Evolutionary conservation across 2,888 invertebrate species (phyloP).

Genomic region (Cylloceria caligata): DNA sequence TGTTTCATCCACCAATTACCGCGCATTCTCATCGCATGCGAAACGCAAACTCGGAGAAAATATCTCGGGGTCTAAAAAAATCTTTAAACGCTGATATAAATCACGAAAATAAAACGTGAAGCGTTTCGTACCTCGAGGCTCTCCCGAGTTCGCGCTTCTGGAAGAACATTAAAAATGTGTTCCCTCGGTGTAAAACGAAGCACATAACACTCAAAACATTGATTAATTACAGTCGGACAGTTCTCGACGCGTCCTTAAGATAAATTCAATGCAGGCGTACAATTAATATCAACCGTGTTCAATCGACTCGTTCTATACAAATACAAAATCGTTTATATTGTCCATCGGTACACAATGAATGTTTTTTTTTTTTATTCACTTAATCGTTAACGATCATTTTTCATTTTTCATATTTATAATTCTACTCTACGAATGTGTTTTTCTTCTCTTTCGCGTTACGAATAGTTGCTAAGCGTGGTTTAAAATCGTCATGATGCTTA

Average conservation of each 20-base stretch:
- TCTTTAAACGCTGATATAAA: not conserved
- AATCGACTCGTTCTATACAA: slow-evolving; percentile 77
- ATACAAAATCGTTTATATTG: slow-evolving; percentile 83
- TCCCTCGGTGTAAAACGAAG: slow-evolving; percentile 65
- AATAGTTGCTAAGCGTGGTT: slow-evolving; percentile 63
- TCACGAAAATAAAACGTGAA: not conserved
- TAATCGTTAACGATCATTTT: slow-evolving; percentile 58
- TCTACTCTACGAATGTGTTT: slow-evolving; percentile 74
- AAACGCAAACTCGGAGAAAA: slow-evolving; percentile 43
- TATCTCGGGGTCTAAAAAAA: not conserved
- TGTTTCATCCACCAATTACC: slow-evolving; percentile 49
- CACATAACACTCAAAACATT: slow-evolving; percentile 57
- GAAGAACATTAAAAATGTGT: slow-evolving; percentile 67
- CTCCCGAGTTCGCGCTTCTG: slow-evolving; percentile 57
- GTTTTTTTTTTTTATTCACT: slow-evolving; percentile 49
- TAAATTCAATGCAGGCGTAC: slow-evolving; percentile 62
- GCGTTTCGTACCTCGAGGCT: not conserved
- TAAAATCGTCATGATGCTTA: slow-evolving; percentile 46
- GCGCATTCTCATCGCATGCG: slow-evolving; percentile 48
- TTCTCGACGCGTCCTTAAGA: slow-evolving; percentile 42
- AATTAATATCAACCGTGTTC: slow-evolving; percentile 59
- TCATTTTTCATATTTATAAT: slow-evolving; percentile 70
- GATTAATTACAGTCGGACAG: slow-evolving; percentile 65
- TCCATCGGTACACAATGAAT: slow-evolving; percentile 80
- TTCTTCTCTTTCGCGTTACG: slow-evolving; percentile 61